Evolutionary conservation across 2,113 vertebrate genomes (phyloP), one percentile per base, ranked within the genome.

Genomic region (Podarcis raffonei): DNA sequence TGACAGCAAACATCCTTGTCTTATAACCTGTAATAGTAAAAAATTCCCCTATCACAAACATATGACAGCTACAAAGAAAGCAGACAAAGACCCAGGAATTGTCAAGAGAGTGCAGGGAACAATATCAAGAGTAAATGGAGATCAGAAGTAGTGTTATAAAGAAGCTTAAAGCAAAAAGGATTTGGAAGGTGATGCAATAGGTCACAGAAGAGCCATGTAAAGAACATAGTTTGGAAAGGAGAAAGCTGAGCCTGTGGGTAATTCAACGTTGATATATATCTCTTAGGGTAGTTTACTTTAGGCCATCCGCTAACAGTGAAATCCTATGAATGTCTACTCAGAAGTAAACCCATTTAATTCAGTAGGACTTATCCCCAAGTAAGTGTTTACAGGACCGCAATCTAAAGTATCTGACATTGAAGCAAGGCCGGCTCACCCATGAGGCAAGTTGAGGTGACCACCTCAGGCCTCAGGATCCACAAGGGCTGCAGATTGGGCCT

Each of bases 61-160:
- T 78, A 68, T 87, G 77, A 77, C 25, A 42, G 42, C 23, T 39
- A 71, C 42, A 57, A 87, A 87, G 66, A 15, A 87, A 87, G 32
- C 16, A 71, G 42, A 57, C 66, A 80, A 87, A 71, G 77, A 69
- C 25, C 85, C 78, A 37, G 57, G n/a, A 87, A 87, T 69, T 87
- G 66, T 87, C 32, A 72, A 68, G 77, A 72, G 86, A 71, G 48
- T 57, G 5, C 48, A 69, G n/a, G 39, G 77, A 80, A 71, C 76
- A 87, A 80, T 78, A 68, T 48, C 74, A 68, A 66, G 59, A 68
- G 30, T 15, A 79, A 79, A 79, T 37, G 30, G 37, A 12, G 80
- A 71, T 81, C 77, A 80, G 30, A 87, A 30, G 66, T 68, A 57
- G 4, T 57, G 68, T 81, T 87, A 81, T 80, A 30, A 39, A 81